A percentile compares a stretch with the other conserved stretches of the same genome.
Evolutionary conservation across 1,140 invertebrate species (phyloP).

Genomic region (Drosophila ercepeae): DNA sequence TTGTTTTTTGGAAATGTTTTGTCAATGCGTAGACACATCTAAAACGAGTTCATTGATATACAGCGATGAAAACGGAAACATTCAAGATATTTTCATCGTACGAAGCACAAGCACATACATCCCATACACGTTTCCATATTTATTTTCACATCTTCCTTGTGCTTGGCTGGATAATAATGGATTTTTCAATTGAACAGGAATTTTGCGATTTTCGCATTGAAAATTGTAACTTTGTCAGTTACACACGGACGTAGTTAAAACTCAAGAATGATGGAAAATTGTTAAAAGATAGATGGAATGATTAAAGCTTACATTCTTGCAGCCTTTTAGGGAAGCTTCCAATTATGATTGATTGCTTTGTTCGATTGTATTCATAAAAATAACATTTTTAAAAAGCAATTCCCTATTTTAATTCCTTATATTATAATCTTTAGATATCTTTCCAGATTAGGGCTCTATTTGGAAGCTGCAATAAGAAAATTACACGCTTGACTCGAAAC

Average conservation of each 20-base stretch:
- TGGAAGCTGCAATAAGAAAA: conserved; percentile 47
- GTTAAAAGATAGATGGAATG: conserved; percentile 1
- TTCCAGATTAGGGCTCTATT: conserved; percentile 6
- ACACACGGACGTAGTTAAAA: conserved; percentile 5
- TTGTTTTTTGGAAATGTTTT: conserved; percentile 57
- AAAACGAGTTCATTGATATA: conserved; percentile 34
- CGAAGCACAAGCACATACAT: background rate
- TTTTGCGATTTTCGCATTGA: background rate
- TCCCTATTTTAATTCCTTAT: too few species aligned
- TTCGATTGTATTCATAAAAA: background rate
- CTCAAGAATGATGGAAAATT: background rate
- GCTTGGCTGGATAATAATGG: conserved; percentile 41
- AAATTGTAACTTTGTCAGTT: conserved; percentile 26
- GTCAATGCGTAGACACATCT: conserved; percentile 33
- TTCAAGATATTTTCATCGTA: conserved; percentile 30
- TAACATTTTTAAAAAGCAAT: background rate
- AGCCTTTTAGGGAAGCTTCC: background rate
- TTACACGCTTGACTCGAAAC: conserved; percentile 63
- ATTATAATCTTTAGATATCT: too few species aligned
- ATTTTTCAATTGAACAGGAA: conserved; percentile 36
- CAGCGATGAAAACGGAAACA: conserved; percentile 28
- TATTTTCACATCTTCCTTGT: conserved; percentile 34
- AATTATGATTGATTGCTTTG: conserved; percentile 12
- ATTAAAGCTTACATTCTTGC: background rate
- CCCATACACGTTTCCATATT: background rate